These are phyloP conservation scores for Heliothis peltigera DNA, from an alignment of 2,888 invertebrate species.

Conservation along the genomic window DNA sequence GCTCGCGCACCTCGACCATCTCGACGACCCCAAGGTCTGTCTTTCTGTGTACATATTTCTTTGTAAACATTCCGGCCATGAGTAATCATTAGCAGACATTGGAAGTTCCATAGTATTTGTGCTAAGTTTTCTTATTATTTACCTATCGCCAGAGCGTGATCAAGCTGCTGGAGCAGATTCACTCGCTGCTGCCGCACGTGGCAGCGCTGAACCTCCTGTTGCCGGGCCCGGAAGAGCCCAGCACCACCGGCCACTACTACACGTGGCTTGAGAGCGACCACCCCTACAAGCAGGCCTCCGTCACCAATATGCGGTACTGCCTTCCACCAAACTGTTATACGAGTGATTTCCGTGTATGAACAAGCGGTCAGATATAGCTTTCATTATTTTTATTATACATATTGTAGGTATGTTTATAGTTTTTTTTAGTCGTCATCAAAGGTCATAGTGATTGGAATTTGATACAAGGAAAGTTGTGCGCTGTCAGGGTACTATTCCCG, in stretches of 20 bases:
- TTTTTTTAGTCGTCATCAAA: too few relatives aligned
- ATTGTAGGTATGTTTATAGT: too few relatives aligned
- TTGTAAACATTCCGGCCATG: neutral
- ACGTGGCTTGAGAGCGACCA: slow-evolving; percentile 98
- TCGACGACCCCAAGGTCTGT: slow-evolving; percentile 94
- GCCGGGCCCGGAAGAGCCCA: slow-evolving; percentile 74
- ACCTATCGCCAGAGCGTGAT: slow-evolving; percentile 92
- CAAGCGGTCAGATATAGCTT: too few relatives aligned
- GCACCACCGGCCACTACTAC: slow-evolving; percentile 96
- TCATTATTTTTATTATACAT: too few relatives aligned
- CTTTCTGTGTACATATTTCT: too few relatives aligned
- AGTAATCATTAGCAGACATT: too few relatives aligned
- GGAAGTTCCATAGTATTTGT: too few relatives aligned
- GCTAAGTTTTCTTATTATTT: neutral
- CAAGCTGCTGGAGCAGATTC: slow-evolving; percentile 95
- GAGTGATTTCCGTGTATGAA: neutral
- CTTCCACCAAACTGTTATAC: neutral
- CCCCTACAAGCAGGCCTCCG: slow-evolving; percentile 97
- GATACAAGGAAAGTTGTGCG: too few relatives aligned
- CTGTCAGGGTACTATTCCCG: slow-evolving; percentile 94
- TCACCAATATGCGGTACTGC: slow-evolving; percentile 94
- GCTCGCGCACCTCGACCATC: slow-evolving; percentile 95
- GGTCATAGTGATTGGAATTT: too few relatives aligned
- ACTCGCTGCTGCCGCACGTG: slow-evolving; percentile 96
- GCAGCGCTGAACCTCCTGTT: slow-evolving; percentile 94